Percentiles rank a stretch among this genome's conserved stretches.
Evolutionary conservation across 92 coral and sea anemone species (phyloP).

Genomic region (Porites evermanni): DNA sequence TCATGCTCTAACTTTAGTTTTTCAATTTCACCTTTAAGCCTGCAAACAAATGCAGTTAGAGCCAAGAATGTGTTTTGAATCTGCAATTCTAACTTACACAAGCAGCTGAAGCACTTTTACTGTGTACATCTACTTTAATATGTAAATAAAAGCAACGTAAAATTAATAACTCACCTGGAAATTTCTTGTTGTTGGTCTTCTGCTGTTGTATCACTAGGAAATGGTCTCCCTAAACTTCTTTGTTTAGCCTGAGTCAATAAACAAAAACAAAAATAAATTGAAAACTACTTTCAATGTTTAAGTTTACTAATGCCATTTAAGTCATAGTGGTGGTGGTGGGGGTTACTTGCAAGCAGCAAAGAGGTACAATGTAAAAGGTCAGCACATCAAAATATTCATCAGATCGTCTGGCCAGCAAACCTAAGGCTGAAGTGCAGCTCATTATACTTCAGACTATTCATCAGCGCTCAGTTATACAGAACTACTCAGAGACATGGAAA

Average conservation of each 20-base stretch:
- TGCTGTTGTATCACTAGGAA: conserved; percentile 90
- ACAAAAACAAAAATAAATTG: not conserved
- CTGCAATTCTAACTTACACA: not conserved
- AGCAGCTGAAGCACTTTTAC: not conserved
- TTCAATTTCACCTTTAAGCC: conserved; percentile 90
- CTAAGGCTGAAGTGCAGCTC: too few relatives aligned
- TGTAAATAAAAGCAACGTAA: too few relatives aligned
- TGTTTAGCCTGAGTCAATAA: conserved; percentile 78
- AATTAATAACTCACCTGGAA: conserved; percentile 62
- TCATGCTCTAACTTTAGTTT: conserved; percentile 85
- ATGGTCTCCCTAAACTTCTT: conserved; percentile 93
- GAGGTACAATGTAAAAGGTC: too few relatives aligned
- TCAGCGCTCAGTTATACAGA: too few relatives aligned
- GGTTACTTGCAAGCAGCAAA: too few relatives aligned
- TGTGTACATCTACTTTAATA: too few relatives aligned
- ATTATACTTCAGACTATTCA: too few relatives aligned
- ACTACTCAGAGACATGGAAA: too few relatives aligned
- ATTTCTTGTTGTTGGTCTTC: conserved; percentile 98
- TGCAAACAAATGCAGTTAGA: conserved; percentile 1
- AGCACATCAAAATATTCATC: too few relatives aligned
- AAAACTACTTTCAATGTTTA: not conserved
- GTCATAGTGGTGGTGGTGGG: too few relatives aligned
- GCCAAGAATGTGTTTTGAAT: not conserved
- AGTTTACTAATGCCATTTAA: too few relatives aligned
- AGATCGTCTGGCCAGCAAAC: too few relatives aligned